These are phyloP conservation scores for Channa argus DNA, from an alignment of 2,113 vertebrate species.

Conservation along the genomic window DNA sequence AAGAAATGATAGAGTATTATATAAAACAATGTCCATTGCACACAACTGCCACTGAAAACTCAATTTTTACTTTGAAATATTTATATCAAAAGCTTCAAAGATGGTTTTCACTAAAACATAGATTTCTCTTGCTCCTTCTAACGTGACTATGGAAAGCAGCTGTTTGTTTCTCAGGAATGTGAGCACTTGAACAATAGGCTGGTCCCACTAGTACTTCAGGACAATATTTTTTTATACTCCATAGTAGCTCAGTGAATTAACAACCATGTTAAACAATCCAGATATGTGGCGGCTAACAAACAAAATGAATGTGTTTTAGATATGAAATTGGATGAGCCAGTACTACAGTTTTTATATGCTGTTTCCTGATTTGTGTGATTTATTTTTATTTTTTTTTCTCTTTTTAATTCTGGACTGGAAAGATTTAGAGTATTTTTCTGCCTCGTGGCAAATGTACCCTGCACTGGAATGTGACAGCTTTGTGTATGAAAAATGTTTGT, in stretches of 20 bases:
- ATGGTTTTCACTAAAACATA: slow-evolving; percentile 18
- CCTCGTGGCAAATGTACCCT: slow-evolving; percentile 3
- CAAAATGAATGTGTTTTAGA: slow-evolving; percentile 61
- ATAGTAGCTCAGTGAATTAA: slow-evolving; percentile 56
- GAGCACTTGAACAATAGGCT: slow-evolving; percentile 67
- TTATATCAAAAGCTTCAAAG: slow-evolving; percentile 34
- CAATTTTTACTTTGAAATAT: slow-evolving; percentile 15
- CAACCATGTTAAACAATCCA: slow-evolving; percentile 16
- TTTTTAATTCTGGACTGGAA: slow-evolving; percentile 48
- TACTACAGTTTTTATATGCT: slow-evolving; percentile 52
- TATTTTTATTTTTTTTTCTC: not conserved
- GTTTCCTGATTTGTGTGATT: slow-evolving; percentile 52
- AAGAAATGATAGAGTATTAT: not conserved
- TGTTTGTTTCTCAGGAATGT: slow-evolving; percentile 81
- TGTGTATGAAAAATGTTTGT: slow-evolving; percentile 24
- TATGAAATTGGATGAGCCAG: slow-evolving; percentile 54
- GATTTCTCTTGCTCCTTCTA: slow-evolving; percentile 29
- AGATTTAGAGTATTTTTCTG: slow-evolving; percentile 8
- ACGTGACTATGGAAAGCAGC: slow-evolving; percentile 60
- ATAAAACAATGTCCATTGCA: slow-evolving; percentile 26
- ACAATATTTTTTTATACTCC: slow-evolving; percentile 72
- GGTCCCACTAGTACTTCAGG: slow-evolving; percentile 61
- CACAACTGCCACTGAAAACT: slow-evolving; percentile 58
- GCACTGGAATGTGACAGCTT: slow-evolving; percentile 6
- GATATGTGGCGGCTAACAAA: slow-evolving; percentile 29